Evolutionary conservation across 2,113 vertebrate species (phyloP).

Genomic region (Pseudonaja textilis): DNA sequence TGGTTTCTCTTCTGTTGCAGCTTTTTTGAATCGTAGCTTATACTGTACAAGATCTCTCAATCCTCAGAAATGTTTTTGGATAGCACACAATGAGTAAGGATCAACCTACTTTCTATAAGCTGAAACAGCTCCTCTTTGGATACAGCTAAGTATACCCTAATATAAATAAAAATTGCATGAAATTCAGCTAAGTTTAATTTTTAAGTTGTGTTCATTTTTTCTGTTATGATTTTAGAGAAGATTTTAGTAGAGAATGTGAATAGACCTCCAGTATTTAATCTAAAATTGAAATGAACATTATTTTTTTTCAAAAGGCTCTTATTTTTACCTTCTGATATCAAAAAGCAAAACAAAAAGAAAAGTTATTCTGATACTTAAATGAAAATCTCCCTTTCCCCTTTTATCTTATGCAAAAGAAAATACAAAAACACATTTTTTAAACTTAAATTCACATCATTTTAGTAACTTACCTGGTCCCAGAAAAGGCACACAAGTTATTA

Average conservation of each 20-base stretch:
- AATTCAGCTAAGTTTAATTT: not conserved
- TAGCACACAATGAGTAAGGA: not conserved
- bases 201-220: not conserved
- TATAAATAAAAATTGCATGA: not conserved
- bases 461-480: constrained; percentile 22
- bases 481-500: not conserved
- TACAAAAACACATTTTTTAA: not conserved
- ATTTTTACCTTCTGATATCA: not conserved
- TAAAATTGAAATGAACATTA: not conserved
- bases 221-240: not conserved
- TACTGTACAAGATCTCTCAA: not conserved
- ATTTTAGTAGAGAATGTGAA: not conserved
- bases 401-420: not conserved
- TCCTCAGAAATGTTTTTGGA: not conserved
- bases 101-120: not conserved
- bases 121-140: not conserved
- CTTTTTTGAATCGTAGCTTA: not conserved
- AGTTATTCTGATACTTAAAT: not conserved
- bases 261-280: not conserved
- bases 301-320: not conserved
- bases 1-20: not conserved
- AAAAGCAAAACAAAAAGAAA: not conserved
- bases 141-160: not conserved
- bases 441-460: not conserved
- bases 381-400: not conserved